Evolutionary conservation across 2,888 invertebrate genomes (phyloP), one percentile per base, ranked within the genome.

Genomic region (Drepanosiphum platanoidis): DNA sequence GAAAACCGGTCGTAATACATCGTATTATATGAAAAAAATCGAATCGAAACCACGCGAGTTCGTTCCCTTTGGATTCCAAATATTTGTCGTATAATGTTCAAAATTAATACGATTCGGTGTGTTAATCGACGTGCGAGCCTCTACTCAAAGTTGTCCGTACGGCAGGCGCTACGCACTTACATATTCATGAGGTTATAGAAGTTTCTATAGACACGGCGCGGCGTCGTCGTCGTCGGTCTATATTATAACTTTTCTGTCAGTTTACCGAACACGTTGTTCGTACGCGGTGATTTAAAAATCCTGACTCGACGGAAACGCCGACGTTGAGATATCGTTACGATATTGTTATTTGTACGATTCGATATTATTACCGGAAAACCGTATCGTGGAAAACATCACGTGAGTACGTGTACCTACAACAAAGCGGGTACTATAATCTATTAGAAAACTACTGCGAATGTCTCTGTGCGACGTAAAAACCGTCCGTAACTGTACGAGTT

Each of bases 151-250:
- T 61, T 27, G 15, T 1, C 22, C 27, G 18, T 36, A 27, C 22
- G 22, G 61, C 9, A 34, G 36, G n/a, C n/a, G n/a, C n/a, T n/a
- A n/a, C n/a, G n/a, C n/a, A n/a, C 61, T 58, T 75, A 34, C 3
- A 75, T 61, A 39, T 77, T 61, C 61, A 64, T 30, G 39, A 77
- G 52, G 30, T 22, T 74, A n/a, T n/a, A 13, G 36, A 64, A 61
- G 4, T 77, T 77, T 61, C 61, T 30, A 77, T 36, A 27, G n/a
- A 61, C 61, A 36, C 4, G 27, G 18, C 36, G 27, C 27, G 15
- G 27, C 13, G 13, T n/a, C n/a, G n/a, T n/a, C n/a, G n/a, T n/a
- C n/a, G n/a, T n/a, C n/a, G n/a, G n/a, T n/a, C n/a, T n/a, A n/a
- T n/a, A n/a, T 27, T 36, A 34, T 27, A 61, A 22, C 18, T 58